Conservation (phyloP, 2,888 invertebrate genomes). For the Polietes domitor region DNA sequence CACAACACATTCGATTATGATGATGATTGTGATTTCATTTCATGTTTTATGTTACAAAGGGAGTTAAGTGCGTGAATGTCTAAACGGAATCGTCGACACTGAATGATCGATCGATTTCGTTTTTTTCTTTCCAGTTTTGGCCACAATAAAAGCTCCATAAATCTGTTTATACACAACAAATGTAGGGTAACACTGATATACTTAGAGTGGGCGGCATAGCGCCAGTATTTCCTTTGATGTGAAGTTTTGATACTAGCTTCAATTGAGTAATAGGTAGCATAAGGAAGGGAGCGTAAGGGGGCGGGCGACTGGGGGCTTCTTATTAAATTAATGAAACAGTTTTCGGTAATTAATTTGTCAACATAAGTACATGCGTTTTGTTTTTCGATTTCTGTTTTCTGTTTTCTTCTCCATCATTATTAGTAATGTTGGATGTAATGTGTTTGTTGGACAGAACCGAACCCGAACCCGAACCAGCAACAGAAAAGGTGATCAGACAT, state of each 20-base stretch:
- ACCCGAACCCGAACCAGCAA: too few species aligned
- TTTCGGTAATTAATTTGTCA: conserved; percentile 65
- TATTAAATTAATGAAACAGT: conserved; percentile 33
- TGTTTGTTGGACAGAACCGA: not conserved
- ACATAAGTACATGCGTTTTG: conserved; percentile 43
- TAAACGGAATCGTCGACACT: not conserved
- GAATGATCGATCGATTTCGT: conserved; percentile 58
- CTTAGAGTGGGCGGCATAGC: conserved; percentile 43
- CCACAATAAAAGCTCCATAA: conserved; percentile 26
- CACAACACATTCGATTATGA: conserved; percentile 71
- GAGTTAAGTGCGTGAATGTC: not conserved
- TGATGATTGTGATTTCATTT: conserved; percentile 61
- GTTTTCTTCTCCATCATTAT: not conserved
- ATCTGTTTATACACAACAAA: conserved; percentile 47
- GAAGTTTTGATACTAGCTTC: conserved; percentile 43
- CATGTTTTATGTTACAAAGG: conserved; percentile 34
- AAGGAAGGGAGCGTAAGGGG: not conserved
- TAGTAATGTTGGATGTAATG: not conserved
- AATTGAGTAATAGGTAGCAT: conserved; percentile 25
- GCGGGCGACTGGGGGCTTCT: not conserved
- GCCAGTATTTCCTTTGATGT: conserved; percentile 35
- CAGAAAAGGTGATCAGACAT: not conserved
- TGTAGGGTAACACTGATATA: conserved; percentile 29
- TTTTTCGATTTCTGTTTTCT: not conserved
- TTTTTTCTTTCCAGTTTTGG: not conserved